These are phyloP conservation scores for Rhinatrema bivittatum DNA, from an alignment of 2,797 vertebrate genomes.

Conservation along the genomic window DNA sequence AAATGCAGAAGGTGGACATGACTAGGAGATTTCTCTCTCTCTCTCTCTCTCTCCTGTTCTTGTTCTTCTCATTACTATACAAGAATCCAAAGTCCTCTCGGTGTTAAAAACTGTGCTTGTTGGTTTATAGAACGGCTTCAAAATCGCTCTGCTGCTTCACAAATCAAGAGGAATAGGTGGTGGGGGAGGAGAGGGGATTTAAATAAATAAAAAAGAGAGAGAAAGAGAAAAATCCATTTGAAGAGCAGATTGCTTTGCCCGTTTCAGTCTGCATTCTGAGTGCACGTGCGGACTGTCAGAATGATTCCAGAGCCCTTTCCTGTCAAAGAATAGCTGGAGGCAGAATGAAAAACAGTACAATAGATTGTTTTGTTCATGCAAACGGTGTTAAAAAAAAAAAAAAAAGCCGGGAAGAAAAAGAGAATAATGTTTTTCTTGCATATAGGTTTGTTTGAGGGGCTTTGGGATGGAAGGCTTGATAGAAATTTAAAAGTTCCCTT, in stretches of 20 bases:
- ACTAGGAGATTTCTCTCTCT: constrained; percentile 42
- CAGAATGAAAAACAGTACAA: constrained; percentile 56
- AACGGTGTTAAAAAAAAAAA: too few relatives aligned
- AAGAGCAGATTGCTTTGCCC: constrained; percentile 47
- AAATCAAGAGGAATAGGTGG: constrained; percentile 34
- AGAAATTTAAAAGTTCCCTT: too few relatives aligned
- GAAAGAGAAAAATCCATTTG: constrained; percentile 27
- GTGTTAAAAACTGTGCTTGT: constrained; percentile 32
- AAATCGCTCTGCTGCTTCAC: constrained; percentile 37
- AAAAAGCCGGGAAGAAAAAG: too few relatives aligned
- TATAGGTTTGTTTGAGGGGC: too few relatives aligned
- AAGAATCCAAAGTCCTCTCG: constrained; percentile 51
- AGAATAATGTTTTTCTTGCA: too few relatives aligned
- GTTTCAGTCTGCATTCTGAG: constrained; percentile 57
- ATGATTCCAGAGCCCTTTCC: constrained; percentile 52
- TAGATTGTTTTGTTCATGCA: constrained; percentile 29
- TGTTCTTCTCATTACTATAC: too few relatives aligned
- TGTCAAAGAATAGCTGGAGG: constrained; percentile 62
- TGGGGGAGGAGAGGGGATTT: too few relatives aligned
- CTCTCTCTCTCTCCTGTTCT: too few relatives aligned
- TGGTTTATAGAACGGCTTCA: constrained; percentile 34
- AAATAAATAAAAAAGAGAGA: constrained; percentile 34
- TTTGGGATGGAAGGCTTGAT: too few relatives aligned
- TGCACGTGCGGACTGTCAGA: constrained; percentile 58
- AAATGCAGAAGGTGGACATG: constrained; percentile 53